A percentile compares a stretch with the other conserved stretches of the same genome.
Evolutionary conservation across 2,888 invertebrate genomes (phyloP).

Genomic region (Hyalella azteca): DNA sequence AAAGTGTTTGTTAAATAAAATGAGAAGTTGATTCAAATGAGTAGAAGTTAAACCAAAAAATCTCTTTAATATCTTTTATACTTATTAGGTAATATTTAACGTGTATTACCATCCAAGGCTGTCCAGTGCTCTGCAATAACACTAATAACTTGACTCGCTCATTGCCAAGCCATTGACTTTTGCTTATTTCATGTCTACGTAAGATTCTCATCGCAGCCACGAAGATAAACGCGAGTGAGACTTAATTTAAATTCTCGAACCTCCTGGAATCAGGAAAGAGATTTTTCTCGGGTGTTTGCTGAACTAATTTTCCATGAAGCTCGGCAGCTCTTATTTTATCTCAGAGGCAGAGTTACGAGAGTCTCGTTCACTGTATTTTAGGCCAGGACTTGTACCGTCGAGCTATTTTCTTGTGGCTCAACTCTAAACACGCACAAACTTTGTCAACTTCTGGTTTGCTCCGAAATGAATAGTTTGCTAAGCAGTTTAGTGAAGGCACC

Average conservation of each 20-base stretch:
- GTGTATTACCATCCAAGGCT: too few species aligned
- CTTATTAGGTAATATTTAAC: too few species aligned
- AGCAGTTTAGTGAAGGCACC: conserved; percentile 27
- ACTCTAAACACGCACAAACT: conserved; percentile 36
- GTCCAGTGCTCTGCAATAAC: too few species aligned
- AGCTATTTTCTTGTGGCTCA: conserved; percentile 32
- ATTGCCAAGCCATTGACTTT: not conserved
- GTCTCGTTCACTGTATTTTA: conserved; percentile 34
- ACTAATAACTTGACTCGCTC: too few species aligned
- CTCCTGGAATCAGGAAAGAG: conserved; percentile 16
- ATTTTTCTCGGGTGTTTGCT: conserved; percentile 34
- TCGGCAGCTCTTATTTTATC: conserved; percentile 34
- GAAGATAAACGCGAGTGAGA: conserved; percentile 18
- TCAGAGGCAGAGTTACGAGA: conserved; percentile 28
- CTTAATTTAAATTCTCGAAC: conserved; percentile 30
- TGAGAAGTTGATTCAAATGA: too few species aligned
- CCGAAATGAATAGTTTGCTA: conserved; percentile 37
- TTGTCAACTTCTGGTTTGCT: conserved; percentile 35
- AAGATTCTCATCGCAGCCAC: not conserved
- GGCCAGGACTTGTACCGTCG: conserved; percentile 23
- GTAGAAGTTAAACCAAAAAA: too few species aligned
- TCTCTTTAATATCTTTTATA: too few species aligned
- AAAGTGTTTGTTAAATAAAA: too few species aligned
- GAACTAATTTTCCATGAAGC: conserved; percentile 32
- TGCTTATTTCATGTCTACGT: not conserved